Percentiles rank a stretch among this genome's conserved stretches.
These are phyloP conservation scores for Mormyrus iriodes DNA, from an alignment of 2,113 vertebrate genomes.

Conservation along the genomic window DNA sequence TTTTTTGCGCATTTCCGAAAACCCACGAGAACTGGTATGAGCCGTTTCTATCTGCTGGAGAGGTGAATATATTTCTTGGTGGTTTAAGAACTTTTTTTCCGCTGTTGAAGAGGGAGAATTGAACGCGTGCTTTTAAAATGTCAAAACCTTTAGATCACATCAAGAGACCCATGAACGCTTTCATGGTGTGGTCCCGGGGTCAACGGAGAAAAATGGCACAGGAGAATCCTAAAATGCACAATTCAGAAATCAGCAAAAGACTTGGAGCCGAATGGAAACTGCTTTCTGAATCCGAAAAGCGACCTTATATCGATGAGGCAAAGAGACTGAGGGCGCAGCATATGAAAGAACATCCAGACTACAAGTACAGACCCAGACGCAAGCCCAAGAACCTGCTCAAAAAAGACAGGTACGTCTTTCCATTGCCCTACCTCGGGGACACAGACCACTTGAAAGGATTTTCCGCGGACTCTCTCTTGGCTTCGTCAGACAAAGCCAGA, in stretches of 20 bases:
- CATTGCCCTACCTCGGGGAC: slow-evolving; percentile 97
- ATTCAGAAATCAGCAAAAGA: slow-evolving; percentile 97
- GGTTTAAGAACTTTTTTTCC: slow-evolving; percentile 49
- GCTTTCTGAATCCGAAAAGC: slow-evolving; percentile 93
- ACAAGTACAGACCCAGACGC: slow-evolving; percentile 96
- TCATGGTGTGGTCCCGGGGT: slow-evolving; percentile 98
- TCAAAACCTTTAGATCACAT: slow-evolving; percentile 97
- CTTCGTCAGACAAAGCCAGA: slow-evolving; percentile 85
- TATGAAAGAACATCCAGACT: slow-evolving; percentile 99
- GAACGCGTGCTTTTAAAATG: slow-evolving; percentile 60
- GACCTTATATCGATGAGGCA: slow-evolving; percentile 97
- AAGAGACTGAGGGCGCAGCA: slow-evolving; percentile 94
- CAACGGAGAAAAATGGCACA: slow-evolving; percentile 98
- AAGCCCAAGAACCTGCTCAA: slow-evolving; percentile 99
- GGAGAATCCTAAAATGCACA: slow-evolving; percentile 99
- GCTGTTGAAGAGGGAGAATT: slow-evolving; percentile 39
- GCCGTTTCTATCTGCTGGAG: slow-evolving; percentile 59
- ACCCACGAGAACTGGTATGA: slow-evolving; percentile 68
- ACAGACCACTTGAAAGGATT: slow-evolving; percentile 94
- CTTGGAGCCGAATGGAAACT: slow-evolving; percentile 98
- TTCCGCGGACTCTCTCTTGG: slow-evolving; percentile 84
- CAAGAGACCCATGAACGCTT: slow-evolving; percentile 99
- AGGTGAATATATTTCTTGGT: slow-evolving; percentile 57
- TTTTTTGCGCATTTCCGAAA: slow-evolving; percentile 32
- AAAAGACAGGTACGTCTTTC: slow-evolving; percentile 99